Evolutionary conservation across 2,113 vertebrate genomes (phyloP).

Genomic region (Martes martes): DNA sequence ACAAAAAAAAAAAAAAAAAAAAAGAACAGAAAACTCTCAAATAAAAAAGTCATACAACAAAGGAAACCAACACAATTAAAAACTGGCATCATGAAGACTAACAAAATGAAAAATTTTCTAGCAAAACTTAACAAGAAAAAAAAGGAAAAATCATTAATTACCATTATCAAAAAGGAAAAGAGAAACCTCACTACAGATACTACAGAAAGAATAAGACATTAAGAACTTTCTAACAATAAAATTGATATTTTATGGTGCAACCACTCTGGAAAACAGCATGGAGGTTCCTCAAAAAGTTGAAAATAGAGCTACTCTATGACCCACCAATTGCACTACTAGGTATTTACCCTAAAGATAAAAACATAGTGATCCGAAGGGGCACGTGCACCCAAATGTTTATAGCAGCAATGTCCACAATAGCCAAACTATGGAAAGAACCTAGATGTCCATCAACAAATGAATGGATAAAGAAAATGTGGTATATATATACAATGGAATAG

Average conservation of each 20-base stretch:
- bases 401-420: no score
- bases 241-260: background rate
- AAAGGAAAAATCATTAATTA: background rate
- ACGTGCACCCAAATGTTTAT: no score
- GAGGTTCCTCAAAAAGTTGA: no score
- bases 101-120: background rate
- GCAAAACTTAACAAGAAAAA: background rate
- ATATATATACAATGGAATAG: no score
- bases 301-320: no score
- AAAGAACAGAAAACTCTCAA: background rate
- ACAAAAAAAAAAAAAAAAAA: background rate
- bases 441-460: no score
- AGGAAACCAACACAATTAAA: background rate
- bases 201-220: background rate
- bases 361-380: no score
- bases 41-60: background rate
- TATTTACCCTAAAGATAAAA: no score
- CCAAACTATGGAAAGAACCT: no score
- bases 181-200: background rate
- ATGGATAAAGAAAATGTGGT: no score
- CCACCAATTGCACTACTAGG: no score
- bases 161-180: background rate
- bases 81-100: background rate
- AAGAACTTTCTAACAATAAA: background rate
- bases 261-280: no score